Evolutionary conservation across 2,797 vertebrate species (phyloP).

Genomic region (Petrocephalus schoutedeni): DNA sequence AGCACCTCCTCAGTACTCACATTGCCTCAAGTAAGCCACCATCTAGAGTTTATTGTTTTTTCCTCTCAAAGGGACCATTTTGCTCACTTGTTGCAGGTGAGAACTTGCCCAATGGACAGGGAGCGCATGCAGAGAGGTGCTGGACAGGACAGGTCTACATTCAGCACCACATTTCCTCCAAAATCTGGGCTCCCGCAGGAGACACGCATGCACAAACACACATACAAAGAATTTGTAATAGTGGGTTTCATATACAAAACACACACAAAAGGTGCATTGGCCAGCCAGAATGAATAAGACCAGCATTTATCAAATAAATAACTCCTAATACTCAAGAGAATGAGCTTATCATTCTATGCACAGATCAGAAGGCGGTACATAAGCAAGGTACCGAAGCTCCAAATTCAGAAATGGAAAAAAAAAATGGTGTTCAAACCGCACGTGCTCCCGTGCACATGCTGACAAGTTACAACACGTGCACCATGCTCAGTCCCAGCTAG

Average conservation of each 20-base stretch:
- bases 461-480: background rate
- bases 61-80: conserved; percentile 25
- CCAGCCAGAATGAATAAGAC: background rate
- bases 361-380: background rate
- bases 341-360: background rate
- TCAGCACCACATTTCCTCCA: background rate
- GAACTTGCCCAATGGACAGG: conserved; percentile 41
- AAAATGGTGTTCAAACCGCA: background rate
- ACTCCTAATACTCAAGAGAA: background rate
- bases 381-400: background rate
- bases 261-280: conserved; percentile 36
- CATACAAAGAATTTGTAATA: background rate
- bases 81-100: conserved; percentile 44
- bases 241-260: background rate
- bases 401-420: background rate
- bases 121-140: background rate
- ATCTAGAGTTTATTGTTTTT: conserved; percentile 14
- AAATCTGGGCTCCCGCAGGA: background rate
- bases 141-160: conserved; percentile 4
- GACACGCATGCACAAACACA: conserved; percentile 22
- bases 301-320: background rate
- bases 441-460: background rate
- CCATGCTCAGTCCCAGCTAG: background rate
- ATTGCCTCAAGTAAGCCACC: background rate
- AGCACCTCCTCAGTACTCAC: background rate